Base-by-base conservation (phyloP, 2,888 invertebrate species). In the Lissocephala sabroskyi region DNA sequence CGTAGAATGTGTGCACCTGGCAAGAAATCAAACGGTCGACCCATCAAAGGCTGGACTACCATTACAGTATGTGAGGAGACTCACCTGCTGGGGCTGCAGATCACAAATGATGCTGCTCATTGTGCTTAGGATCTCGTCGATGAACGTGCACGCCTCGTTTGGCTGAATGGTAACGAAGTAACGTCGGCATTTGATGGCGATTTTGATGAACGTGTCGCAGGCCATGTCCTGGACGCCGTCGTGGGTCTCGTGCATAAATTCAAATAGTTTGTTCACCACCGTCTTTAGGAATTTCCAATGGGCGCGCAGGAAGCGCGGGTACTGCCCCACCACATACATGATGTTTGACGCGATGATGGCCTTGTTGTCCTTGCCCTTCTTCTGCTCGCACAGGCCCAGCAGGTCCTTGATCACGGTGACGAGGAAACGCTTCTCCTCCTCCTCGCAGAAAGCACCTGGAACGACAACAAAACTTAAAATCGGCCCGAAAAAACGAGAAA, bases 171-270 rank as follows among this genome's bases (percentile, higher is more conserved):
- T 96, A 14, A 98, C 97, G 87, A 99, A 99, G 86, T 99, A 98
- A 71, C 98, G 89, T 59, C 97, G 89, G 86, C 99, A 99, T 86
- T 99, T 99, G 76, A 97, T 89, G 23, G 99, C 97, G 80, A 99
- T 99, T 87, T 99, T 99, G 70, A 99, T 99, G 84, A 99, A 99
- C 32, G 99, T 99, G 86, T 99, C 99, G 87, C 99, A 99, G 53
- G 99, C 99, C 99, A 99, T 99, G 81, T 99, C 99, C 86, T 99
- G 98, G 19, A 99, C 99, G 77, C 99, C 99, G 84, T 98, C 99
- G 84, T 99, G 99, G 46, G 98, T 98, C 87, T 99, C 98, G 84
- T 99, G 99, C 99, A 99, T 99, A 85, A 99, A 99, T 87, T 99
- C 99, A 87, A 99, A 99, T 49, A 99, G 89, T 87, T 99, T 99